A percentile compares a stretch with the other conserved stretches of the same genome.
Evolutionary conservation across 2,113 vertebrate species (phyloP).

Genomic region (Pogona vitticeps): DNA sequence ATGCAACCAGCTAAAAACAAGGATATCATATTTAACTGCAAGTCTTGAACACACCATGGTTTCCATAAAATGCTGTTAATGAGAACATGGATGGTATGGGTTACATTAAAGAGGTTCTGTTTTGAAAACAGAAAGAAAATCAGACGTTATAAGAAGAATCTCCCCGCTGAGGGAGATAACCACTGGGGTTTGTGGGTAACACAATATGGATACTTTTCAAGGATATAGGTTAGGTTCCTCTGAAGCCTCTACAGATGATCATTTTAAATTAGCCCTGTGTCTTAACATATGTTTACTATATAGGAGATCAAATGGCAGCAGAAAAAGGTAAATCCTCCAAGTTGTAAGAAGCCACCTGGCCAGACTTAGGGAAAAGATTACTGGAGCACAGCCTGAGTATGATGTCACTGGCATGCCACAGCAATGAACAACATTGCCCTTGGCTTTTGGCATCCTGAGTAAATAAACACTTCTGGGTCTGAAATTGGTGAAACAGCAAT

Average conservation of each 20-base stretch:
- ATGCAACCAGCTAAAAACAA: constrained; percentile 47
- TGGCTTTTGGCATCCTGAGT: background rate
- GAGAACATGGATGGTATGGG: constrained; percentile 27
- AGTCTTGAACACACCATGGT: constrained; percentile 26
- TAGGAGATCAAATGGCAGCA: constrained; percentile 8
- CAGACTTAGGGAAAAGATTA: background rate
- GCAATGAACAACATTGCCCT: background rate
- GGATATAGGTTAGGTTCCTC: background rate
- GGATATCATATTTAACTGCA: constrained; percentile 36
- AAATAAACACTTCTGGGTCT: background rate
- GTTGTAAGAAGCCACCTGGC: background rate
- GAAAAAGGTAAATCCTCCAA: background rate
- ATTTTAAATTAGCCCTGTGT: background rate
- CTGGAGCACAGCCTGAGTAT: background rate
- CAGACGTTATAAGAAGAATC: background rate
- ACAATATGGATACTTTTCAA: background rate
- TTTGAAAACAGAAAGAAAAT: background rate
- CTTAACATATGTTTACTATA: constrained; percentile 11
- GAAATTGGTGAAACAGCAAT: background rate
- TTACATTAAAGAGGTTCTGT: background rate
- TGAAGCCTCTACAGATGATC: background rate
- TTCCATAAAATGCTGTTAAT: constrained; percentile 43
- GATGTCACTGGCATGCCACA: background rate
- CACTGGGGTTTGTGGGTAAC: background rate
- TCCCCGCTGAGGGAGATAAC: background rate